Evolutionary conservation across 2,888 invertebrate genomes (phyloP), one percentile per base, ranked within the genome.

Genomic region (Leptinotarsa rubiginosa): DNA sequence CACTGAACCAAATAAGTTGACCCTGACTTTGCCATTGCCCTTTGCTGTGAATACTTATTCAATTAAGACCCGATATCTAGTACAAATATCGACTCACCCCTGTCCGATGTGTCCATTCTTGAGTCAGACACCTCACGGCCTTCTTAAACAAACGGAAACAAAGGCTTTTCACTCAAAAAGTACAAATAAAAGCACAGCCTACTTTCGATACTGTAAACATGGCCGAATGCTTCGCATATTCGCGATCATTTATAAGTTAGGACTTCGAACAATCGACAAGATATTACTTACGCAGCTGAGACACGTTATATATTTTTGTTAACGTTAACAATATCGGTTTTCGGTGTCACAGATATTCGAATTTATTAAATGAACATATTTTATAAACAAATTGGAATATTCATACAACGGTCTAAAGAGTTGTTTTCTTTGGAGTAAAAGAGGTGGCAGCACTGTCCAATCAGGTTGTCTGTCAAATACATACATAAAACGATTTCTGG

Each of bases 1-100:
- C 90, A 90, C 86, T 90, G 90, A 90, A 90, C 90, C 88, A 90
- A 89, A 88, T 89, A 88, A 85, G 86, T 86, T 90, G 90, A 90
- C 90, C 90, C 89, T 90, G 90, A 90, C 90, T 90, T 90, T 90
- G 90, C 89, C 90, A 89, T 90, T 90, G 90, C 89, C 89, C 89
- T 88, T 87, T 86, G 86, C 81, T 80, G 85, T 85, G 31, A 41
- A 73, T 31, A 70, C 64, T 64, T 72, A 54, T 62, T 69, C 20
- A 54, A 7, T 62, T 59, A 69, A 52, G 70, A 18, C 5, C 15
- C 20, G n/a, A 59, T 52, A 75, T 70, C 41, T 12, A 31, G 47
- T 25, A 65, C 25, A 54, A 56, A 71, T 31, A 59, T 64, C 62
- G 69, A 82, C 85, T 79, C 83, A 87, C 87, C 86, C 83, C 86